phyloP scores from a whole-genome alignment of 2,888 invertebrate species.

The Troides oblongomaculatus region DNA sequence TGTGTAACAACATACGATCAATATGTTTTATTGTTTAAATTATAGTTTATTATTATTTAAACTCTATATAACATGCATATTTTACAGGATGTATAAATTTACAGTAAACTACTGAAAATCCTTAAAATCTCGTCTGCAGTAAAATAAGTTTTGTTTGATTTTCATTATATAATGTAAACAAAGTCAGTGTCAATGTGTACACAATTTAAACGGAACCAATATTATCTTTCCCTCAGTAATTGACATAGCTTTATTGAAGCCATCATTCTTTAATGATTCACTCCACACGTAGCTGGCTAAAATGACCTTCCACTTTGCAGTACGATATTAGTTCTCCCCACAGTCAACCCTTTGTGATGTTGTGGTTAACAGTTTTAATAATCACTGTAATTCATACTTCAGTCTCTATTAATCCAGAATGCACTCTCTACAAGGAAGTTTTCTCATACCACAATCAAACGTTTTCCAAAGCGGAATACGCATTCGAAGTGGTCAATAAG shows the following conservation, averaged over 20 bases:
- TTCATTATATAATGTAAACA: constrained; percentile 28
- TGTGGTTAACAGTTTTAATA: constrained; percentile 38
- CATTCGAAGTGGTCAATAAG: constrained; percentile 60
- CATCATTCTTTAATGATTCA: constrained; percentile 61
- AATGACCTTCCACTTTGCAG: constrained; percentile 53
- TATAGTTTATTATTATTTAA: not conserved
- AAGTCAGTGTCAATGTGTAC: constrained; percentile 40
- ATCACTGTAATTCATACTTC: constrained; percentile 40
- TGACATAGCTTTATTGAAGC: constrained; percentile 64
- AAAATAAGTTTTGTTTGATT: constrained; percentile 11
- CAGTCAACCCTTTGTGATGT: constrained; percentile 46
- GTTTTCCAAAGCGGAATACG: constrained; percentile 53
- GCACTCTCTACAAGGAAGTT: constrained; percentile 52
- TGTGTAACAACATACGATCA: too few relatives aligned
- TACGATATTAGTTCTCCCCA: constrained; percentile 37
- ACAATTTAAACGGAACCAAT: constrained; percentile 59
- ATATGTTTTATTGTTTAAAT: too few relatives aligned
- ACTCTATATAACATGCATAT: not conserved
- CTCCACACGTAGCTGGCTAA: constrained; percentile 43
- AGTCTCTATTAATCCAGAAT: constrained; percentile 38
- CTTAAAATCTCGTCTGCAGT: too few relatives aligned
- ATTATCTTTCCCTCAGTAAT: constrained; percentile 66
- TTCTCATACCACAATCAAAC: constrained; percentile 56
- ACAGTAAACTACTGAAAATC: not conserved
- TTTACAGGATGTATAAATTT: not conserved